phyloP scores from a whole-genome alignment of 2,113 vertebrate genomes.

The Corydoras sp. region DNA sequence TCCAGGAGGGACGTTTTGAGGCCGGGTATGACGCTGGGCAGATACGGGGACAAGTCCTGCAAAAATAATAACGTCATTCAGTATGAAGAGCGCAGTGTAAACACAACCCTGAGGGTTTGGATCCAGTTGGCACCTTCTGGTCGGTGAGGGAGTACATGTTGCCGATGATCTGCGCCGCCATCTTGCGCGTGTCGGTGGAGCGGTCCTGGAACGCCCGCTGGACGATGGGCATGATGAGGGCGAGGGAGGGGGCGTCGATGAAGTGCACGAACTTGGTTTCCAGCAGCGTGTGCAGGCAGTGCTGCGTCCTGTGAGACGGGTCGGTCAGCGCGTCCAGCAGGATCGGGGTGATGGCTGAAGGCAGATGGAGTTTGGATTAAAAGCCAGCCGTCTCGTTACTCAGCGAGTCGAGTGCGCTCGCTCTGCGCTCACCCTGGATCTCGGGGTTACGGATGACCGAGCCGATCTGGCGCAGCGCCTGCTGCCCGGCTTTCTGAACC shows the following conservation, averaged over 20 bases:
- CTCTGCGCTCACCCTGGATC: slow-evolving; percentile 77
- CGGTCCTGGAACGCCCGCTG: slow-evolving; percentile 97
- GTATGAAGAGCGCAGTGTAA: background rate
- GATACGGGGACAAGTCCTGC: slow-evolving; percentile 92
- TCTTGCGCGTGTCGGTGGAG: slow-evolving; percentile 96
- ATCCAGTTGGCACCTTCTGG: slow-evolving; percentile 77
- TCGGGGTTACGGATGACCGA: slow-evolving; percentile 97
- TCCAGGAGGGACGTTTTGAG: slow-evolving; percentile 91
- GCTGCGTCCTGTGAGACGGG: slow-evolving; percentile 88
- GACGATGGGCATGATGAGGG: slow-evolving; percentile 97
- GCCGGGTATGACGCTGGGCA: slow-evolving; percentile 93
- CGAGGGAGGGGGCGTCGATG: slow-evolving; percentile 92
- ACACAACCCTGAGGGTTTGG: background rate
- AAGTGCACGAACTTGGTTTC: slow-evolving; percentile 99
- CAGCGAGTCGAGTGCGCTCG: background rate
- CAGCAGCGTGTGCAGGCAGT: slow-evolving; percentile 90
- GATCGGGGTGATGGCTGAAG: slow-evolving; percentile 87
- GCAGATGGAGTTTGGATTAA: background rate
- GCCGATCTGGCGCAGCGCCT: slow-evolving; percentile 90
- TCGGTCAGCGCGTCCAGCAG: slow-evolving; percentile 93
- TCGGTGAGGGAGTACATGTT: slow-evolving; percentile 99
- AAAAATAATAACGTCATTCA: slow-evolving; percentile 19
- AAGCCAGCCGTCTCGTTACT: too few species aligned
- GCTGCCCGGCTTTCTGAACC: slow-evolving; percentile 96
- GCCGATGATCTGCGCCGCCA: slow-evolving; percentile 98